Percentiles rank a stretch among this genome's conserved stretches.
These are phyloP conservation scores for Lithophane socia DNA, from an alignment of 2,888 invertebrate species.

Conservation along the genomic window DNA sequence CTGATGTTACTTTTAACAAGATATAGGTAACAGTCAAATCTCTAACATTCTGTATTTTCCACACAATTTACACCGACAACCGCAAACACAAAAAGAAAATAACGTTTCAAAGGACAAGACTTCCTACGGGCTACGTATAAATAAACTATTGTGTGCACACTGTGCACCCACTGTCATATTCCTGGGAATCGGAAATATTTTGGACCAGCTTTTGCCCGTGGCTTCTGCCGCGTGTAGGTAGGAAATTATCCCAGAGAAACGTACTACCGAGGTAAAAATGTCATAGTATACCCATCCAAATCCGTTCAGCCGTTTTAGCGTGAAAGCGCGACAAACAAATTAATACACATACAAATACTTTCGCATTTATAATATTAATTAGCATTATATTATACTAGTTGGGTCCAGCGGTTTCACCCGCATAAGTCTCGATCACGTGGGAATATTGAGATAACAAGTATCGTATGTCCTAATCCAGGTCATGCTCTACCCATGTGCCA, in stretches of 20 bases:
- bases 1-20: background rate
- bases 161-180: conserved; percentile 57
- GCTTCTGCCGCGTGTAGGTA: background rate
- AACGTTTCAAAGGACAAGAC: conserved; percentile 32
- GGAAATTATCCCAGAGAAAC: background rate
- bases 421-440: too few species aligned
- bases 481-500: background rate
- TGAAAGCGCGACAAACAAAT: too few species aligned
- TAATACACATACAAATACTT: too few species aligned
- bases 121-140: conserved; percentile 44
- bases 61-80: conserved; percentile 28
- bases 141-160: conserved; percentile 54
- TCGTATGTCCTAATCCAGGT: background rate
- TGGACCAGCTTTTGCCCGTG: conserved; percentile 27
- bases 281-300: too few species aligned
- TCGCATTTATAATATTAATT: too few species aligned
- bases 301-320: too few species aligned
- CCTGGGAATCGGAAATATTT: conserved; percentile 60
- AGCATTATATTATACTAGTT: too few species aligned
- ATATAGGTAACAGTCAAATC: background rate
- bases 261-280: background rate
- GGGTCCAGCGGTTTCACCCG: background rate
- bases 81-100: conserved; percentile 46
- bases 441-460: background rate
- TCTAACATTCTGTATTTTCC: conserved; percentile 10